Percentiles rank a stretch among this genome's conserved stretches.
Evolutionary conservation across 2,888 invertebrate genomes (phyloP).

Genomic region (Colletes collaris): DNA sequence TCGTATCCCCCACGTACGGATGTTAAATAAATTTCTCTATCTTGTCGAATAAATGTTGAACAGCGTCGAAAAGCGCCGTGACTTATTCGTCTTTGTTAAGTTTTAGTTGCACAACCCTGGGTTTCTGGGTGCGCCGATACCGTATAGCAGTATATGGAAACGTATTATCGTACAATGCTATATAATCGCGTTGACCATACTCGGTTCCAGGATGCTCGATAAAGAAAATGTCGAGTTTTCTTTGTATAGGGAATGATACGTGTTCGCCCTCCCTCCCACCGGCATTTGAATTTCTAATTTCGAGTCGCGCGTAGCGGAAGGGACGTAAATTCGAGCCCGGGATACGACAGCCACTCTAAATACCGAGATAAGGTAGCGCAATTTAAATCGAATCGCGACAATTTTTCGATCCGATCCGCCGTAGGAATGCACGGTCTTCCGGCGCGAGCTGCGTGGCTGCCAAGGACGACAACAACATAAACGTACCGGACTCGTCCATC

Average conservation of each 20-base stretch:
- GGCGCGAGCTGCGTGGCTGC: conserved; percentile 60
- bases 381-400: conserved; percentile 53
- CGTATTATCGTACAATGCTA: conserved; percentile 46
- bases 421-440: conserved; percentile 62
- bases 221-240: conserved; percentile 30
- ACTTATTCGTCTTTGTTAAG: no score
- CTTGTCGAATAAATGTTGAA: no score
- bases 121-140: conserved; percentile 16
- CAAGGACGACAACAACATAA: conserved; percentile 77
- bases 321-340: conserved; percentile 31
- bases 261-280: not conserved
- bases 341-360: conserved; percentile 46
- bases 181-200: conserved; percentile 31
- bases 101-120: no score
- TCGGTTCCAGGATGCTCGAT: conserved; percentile 17
- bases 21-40: no score
- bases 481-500: conserved; percentile 69
- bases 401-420: conserved; percentile 38
- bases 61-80: no score
- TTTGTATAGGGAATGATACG: conserved; percentile 17
- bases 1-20: no score
- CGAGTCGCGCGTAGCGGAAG: not conserved
- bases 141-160: conserved; percentile 27
- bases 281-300: conserved; percentile 53
- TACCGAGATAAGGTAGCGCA: conserved; percentile 50